Conservation (phyloP, 2,797 vertebrate genomes). For the Rhabdophis nuchalis region DNA sequence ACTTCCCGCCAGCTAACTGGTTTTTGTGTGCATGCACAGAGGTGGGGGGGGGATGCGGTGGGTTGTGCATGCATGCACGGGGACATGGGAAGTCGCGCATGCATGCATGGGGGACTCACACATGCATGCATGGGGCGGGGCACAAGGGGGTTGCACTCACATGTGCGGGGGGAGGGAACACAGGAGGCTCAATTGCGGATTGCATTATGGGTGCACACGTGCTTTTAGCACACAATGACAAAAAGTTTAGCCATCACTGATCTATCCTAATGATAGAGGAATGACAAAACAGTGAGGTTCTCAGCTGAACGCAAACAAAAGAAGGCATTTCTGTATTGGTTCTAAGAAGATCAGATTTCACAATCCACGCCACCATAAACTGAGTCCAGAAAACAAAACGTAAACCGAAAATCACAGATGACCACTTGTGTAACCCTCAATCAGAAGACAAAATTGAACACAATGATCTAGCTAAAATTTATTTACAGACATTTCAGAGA, state of each 20-base stretch:
- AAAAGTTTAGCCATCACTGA: not conserved
- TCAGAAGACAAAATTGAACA: not conserved
- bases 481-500: not conserved
- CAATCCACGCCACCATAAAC: not conserved
- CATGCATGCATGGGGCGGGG: too few species aligned
- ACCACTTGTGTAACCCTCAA: not conserved
- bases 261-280: not conserved
- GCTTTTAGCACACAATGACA: too few species aligned
- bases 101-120: too few species aligned
- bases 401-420: not conserved
- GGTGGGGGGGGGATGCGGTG: too few species aligned
- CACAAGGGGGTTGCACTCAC: too few species aligned
- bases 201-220: too few species aligned
- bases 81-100: too few species aligned
- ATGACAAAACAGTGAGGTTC: not conserved
- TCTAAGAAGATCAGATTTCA: not conserved
- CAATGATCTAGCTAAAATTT: not conserved
- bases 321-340: not conserved
- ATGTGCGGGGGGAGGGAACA: too few species aligned
- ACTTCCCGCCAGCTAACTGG: too few species aligned
- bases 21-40: too few species aligned
- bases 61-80: too few species aligned
- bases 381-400: not conserved
- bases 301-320: not conserved
- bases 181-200: too few species aligned